These are phyloP conservation scores for Melinaea marsaeus DNA, from an alignment of 2,888 invertebrate species.

Conservation along the genomic window DNA sequence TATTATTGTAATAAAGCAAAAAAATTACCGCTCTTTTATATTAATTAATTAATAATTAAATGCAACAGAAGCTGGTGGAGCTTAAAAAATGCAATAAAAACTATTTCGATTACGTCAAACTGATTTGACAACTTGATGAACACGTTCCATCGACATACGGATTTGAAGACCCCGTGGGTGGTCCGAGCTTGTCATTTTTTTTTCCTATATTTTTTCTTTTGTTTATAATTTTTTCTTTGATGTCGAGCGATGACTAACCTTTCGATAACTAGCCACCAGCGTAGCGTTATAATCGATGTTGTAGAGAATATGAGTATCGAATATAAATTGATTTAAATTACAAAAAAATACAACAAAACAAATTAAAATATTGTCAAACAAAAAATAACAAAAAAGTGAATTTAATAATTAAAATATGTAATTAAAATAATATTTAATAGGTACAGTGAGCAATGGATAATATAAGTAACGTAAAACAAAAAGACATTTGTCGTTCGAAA, in stretches of 20 bases:
- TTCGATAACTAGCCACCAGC: constrained; percentile 69
- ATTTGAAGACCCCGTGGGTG: constrained; percentile 72
- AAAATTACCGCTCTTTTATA: constrained; percentile 25
- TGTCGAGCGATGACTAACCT: constrained; percentile 67
- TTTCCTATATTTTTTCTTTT: constrained; percentile 46
- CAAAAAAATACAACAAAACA: background rate
- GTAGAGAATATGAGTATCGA: constrained; percentile 38
- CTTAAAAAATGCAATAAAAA: constrained; percentile 49
- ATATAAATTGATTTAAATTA: constrained; percentile 9
- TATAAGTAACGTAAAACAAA: constrained; percentile 23
- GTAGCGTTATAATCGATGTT: constrained; percentile 61
- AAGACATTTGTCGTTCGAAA: constrained; percentile 46
- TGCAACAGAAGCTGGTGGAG: constrained; percentile 47
- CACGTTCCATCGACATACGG: constrained; percentile 67
- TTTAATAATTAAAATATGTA: background rate
- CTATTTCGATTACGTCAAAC: constrained; percentile 73
- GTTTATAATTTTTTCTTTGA: constrained; percentile 50
- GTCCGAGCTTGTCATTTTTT: constrained; percentile 52
- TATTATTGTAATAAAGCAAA: background rate
- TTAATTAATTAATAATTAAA: constrained; percentile 30
- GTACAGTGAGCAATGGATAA: constrained; percentile 17
- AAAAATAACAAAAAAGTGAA: background rate
- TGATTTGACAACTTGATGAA: constrained; percentile 77
- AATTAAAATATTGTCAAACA: no score
- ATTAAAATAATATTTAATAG: background rate